phyloP scores from a whole-genome alignment of 2,797 vertebrate genomes.

The Lagodon rhomboides region DNA sequence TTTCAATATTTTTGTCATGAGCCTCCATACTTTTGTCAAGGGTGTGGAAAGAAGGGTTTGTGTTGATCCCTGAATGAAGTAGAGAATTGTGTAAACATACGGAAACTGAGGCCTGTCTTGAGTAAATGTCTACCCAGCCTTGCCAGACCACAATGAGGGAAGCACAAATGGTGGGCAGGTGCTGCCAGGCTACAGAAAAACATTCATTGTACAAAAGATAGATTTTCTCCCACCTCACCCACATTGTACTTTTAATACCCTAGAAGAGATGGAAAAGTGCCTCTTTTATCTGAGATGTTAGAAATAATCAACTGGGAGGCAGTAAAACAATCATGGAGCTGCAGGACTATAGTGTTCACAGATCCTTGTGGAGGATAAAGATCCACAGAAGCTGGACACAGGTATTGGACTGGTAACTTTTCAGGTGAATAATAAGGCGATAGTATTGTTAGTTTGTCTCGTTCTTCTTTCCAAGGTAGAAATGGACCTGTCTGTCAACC shows the following conservation, averaged over 20 bases:
- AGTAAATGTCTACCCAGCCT: slow-evolving; percentile 1
- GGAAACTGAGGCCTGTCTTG: slow-evolving; percentile 1
- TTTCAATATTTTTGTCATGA: neutral
- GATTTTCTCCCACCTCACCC: slow-evolving; percentile 39
- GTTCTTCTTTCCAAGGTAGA: neutral
- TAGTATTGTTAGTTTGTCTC: too few species aligned
- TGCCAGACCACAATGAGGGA: slow-evolving; percentile 2
- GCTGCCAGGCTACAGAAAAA: slow-evolving; percentile 18
- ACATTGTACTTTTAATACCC: slow-evolving; percentile 23
- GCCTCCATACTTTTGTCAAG: neutral
- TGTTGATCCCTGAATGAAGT: neutral
- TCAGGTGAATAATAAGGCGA: neutral
- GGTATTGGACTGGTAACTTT: slow-evolving; percentile 11
- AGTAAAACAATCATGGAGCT: slow-evolving; percentile 1
- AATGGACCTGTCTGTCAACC: slow-evolving; percentile 9
- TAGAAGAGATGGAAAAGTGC: slow-evolving; percentile 14
- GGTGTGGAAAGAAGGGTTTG: too few species aligned
- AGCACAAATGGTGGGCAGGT: slow-evolving; percentile 18
- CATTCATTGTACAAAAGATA: slow-evolving; percentile 29
- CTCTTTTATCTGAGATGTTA: slow-evolving; percentile 1
- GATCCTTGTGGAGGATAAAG: slow-evolving; percentile 12
- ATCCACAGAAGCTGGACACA: neutral
- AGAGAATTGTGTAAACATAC: neutral
- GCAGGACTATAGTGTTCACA: neutral
- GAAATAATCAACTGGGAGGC: slow-evolving; percentile 14